Base-by-base conservation (phyloP, 2,797 vertebrate genomes). In the Threskiornis aethiopicus region DNA sequence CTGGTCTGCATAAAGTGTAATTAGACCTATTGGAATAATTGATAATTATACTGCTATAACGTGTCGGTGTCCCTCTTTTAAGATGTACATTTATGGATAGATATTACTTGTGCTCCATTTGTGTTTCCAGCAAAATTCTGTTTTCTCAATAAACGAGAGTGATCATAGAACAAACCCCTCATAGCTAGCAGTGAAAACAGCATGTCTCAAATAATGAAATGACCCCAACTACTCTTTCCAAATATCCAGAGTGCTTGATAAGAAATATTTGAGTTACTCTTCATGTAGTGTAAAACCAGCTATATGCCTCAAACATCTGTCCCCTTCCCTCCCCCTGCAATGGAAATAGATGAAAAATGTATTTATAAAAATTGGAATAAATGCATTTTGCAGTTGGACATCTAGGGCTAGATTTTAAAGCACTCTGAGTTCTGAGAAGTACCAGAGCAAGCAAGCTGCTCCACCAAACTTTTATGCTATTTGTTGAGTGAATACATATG, bases 281-380 rank as follows among this genome's bases (percentile, higher is more conserved):
- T 85, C 12, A 39, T 20, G 31, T 31, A 89, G 31, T 17, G 20
- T 70, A 79, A 90, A 92, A 70, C 3, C 54, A 92, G 12, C 14
- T 35, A 47, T 80, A 70, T 42, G 33, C 14, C 11, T 78, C n/a
- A 77, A 88, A 84, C 35, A 37, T 29, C 47, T 59, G 7, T 44
- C 51, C 19, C 3, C 0, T 67, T 64, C 26, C 17, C 6, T 24
- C 8, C 11, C 4, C 5, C 2, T 0, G 0, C 16, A 59, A 62
- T 16, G 13, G 7, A 92, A 84, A 67, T 6, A 83, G 19, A 77
- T 64, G 8, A 66, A 93, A 94, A 87, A 81, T 3, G 0, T 33
- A 77, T 29, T 64, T 46, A 25, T 29, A 64, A 88, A 81, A 86
- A 65, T 3, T 22, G 5, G 11, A 91, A 61, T 58, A 86, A 72